phyloP scores from a whole-genome alignment of 2,888 invertebrate species.

The Linyphia triangularis region DNA sequence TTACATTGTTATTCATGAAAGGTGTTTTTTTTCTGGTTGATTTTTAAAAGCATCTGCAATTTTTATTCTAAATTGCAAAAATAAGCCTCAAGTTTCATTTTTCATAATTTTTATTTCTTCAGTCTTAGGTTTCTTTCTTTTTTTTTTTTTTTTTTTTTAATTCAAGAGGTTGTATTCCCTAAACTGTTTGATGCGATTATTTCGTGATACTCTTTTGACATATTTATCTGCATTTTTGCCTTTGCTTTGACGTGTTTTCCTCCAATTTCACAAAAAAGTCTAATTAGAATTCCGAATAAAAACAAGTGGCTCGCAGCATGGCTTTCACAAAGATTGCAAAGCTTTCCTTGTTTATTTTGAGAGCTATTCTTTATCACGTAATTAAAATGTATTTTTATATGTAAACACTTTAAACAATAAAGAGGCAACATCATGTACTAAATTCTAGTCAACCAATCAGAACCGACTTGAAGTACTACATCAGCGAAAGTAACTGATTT shows the following conservation, averaged over 20 bases:
- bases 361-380: not conserved
- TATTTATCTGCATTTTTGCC: not conserved
- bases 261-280: not conserved
- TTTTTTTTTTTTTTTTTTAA: too few species aligned
- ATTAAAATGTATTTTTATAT: not conserved
- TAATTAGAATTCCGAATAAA: not conserved
- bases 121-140: too few species aligned
- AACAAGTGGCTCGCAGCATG: not conserved
- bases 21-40: too few species aligned
- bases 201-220: not conserved
- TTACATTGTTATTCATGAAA: too few species aligned
- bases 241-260: not conserved
- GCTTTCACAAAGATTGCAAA: not conserved
- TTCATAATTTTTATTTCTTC: too few species aligned
- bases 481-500: too few species aligned
- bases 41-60: too few species aligned
- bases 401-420: not conserved
- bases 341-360: not conserved
- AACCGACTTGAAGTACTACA: too few species aligned
- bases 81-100: too few species aligned
- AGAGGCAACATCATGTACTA: not conserved
- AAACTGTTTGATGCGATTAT: not conserved
- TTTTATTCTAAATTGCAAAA: too few species aligned
- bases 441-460: too few species aligned
- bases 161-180: too few species aligned